These are phyloP conservation scores for Noctua pronuba DNA, from an alignment of 2,888 invertebrate species.

Conservation along the genomic window DNA sequence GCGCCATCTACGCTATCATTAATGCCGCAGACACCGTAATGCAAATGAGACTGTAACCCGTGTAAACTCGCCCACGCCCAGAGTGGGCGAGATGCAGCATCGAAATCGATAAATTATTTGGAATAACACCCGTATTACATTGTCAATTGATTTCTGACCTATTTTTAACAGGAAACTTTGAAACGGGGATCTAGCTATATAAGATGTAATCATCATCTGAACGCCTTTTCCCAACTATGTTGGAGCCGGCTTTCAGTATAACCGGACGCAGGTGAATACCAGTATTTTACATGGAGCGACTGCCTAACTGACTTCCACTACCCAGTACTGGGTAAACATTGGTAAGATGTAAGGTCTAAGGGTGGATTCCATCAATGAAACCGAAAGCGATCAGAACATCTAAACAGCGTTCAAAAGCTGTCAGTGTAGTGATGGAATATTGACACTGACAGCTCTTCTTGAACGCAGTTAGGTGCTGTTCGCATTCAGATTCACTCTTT, in stretches of 20 bases:
- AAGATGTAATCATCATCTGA: neutral
- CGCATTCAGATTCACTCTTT: neutral
- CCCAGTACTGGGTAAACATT: neutral
- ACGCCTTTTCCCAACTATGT: neutral
- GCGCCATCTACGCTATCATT: constrained; percentile 22
- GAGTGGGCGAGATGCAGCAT: constrained; percentile 40
- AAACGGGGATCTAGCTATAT: neutral
- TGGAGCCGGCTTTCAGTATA: neutral
- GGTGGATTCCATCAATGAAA: neutral
- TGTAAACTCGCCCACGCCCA: constrained; percentile 35
- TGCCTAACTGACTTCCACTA: neutral
- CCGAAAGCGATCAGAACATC: neutral
- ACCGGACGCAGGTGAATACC: neutral
- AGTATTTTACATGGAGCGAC: neutral
- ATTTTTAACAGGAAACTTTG: constrained; percentile 1
- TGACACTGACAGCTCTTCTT: neutral
- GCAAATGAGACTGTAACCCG: constrained; percentile 40
- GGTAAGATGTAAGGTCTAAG: no score
- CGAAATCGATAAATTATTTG: constrained; percentile 40
- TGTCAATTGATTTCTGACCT: constrained; percentile 20
- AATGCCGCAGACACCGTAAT: constrained; percentile 15
- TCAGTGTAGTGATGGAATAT: neutral
- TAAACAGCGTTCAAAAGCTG: neutral
- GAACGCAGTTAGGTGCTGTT: neutral
- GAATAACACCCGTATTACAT: constrained; percentile 34